Conservation (phyloP, 2,113 vertebrate species). For the Ivindomyrus marchei region DNA sequence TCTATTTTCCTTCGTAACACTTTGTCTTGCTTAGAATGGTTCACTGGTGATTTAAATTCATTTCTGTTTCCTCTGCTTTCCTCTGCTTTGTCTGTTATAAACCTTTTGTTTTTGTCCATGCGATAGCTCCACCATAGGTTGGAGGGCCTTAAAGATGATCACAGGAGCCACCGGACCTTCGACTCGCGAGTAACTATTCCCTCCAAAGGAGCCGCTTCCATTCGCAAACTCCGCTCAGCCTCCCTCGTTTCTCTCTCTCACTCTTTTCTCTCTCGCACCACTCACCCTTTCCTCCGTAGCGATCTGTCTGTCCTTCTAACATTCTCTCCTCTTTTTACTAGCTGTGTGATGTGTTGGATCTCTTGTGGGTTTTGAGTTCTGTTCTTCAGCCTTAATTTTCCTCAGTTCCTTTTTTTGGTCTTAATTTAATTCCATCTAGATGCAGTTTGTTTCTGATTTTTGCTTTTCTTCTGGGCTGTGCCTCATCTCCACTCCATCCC, state of each 20-base stretch:
- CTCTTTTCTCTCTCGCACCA: neutral
- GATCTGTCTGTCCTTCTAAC: conserved; percentile 22
- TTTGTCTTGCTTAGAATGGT: conserved; percentile 21
- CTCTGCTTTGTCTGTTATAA: conserved; percentile 75
- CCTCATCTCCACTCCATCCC: conserved; percentile 8
- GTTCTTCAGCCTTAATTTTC: conserved; percentile 1
- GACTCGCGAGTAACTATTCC: conserved; percentile 86
- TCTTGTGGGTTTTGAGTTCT: conserved; percentile 18
- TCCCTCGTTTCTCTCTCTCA: conserved; percentile 72
- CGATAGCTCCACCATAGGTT: conserved; percentile 85
- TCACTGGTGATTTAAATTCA: conserved; percentile 22
- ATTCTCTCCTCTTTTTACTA: conserved; percentile 14
- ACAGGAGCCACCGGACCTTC: conserved; percentile 81
- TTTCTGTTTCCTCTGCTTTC: conserved; percentile 31
- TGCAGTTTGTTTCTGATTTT: conserved; percentile 26
- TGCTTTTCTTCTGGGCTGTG: conserved; percentile 32
- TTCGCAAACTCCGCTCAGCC: conserved; percentile 80
- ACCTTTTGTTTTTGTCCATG: conserved; percentile 79
- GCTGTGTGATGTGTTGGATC: conserved; percentile 22
- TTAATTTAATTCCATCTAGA: conserved; percentile 28
- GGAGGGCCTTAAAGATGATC: conserved; percentile 89
- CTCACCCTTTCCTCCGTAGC: conserved; percentile 13
- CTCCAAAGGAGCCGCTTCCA: conserved; percentile 77
- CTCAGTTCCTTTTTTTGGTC: conserved; percentile 12
- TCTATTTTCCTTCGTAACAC: conserved; percentile 1